Evolutionary conservation across 2,888 invertebrate genomes (phyloP).

Genomic region (Ectemnius cavifrons): DNA sequence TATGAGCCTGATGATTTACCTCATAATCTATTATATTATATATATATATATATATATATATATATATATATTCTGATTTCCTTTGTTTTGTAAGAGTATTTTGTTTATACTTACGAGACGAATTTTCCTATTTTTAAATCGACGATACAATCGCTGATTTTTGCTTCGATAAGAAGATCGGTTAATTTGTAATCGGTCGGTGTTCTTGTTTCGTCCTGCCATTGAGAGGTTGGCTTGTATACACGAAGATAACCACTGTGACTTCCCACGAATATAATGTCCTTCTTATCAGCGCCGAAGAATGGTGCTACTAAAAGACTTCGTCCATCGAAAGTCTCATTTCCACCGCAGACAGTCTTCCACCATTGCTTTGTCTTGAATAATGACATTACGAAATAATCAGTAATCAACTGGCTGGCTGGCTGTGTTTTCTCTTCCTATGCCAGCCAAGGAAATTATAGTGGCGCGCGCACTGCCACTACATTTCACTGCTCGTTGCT

Average conservation of each 20-base stretch:
- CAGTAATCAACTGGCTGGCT: neutral
- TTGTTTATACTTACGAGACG: conserved; percentile 81
- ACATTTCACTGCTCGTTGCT: conserved; percentile 27
- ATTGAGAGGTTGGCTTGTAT: conserved; percentile 81
- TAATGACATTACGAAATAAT: conserved; percentile 86
- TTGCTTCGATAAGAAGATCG: conserved; percentile 88
- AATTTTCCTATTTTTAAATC: conserved; percentile 91
- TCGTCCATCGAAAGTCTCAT: conserved; percentile 81
- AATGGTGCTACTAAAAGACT: conserved; percentile 67
- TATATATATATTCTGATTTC: too few relatives aligned
- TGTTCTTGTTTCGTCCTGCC: conserved; percentile 70
- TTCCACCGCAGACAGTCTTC: conserved; percentile 85
- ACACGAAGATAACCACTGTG: conserved; percentile 90
- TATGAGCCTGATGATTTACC: too few relatives aligned
- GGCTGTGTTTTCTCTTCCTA: neutral
- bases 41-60: too few relatives aligned
- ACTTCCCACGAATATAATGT: conserved; percentile 88
- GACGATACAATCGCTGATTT: conserved; percentile 86
- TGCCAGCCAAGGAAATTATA: neutral
- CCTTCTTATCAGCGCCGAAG: conserved; percentile 60
- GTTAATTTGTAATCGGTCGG: conserved; percentile 79
- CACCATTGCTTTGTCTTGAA: conserved; percentile 96
- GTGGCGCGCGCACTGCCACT: neutral
- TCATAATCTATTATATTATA: too few relatives aligned
- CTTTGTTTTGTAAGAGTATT: neutral